Percentiles rank a stretch among this genome's conserved stretches.
phyloP scores from a whole-genome alignment of 2,888 invertebrate genomes.

The Drosophila rubida region DNA sequence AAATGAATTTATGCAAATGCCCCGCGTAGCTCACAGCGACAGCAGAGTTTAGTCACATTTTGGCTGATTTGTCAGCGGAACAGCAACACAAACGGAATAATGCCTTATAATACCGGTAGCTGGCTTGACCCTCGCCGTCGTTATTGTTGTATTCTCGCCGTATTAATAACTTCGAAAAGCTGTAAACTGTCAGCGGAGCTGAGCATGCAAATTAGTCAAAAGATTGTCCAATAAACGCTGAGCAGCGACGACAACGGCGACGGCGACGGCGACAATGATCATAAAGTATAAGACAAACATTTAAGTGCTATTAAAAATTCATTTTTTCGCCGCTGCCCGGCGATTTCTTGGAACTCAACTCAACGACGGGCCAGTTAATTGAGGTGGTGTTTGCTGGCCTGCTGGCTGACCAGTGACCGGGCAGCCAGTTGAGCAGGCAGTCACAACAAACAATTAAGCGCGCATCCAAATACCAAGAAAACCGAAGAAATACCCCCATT shows the following conservation, averaged over 20 bases:
- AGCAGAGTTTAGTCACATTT: conserved; percentile 42
- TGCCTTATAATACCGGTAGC: conserved; percentile 64
- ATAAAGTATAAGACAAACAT: conserved; percentile 27
- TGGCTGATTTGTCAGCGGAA: conserved; percentile 53
- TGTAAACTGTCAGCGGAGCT: conserved; percentile 62
- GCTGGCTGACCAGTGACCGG: neutral
- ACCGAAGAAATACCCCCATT: conserved; percentile 21
- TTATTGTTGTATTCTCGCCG: conserved; percentile 25
- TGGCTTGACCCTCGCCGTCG: conserved; percentile 15
- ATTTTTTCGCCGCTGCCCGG: conserved; percentile 3
- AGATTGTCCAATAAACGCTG: conserved; percentile 6
- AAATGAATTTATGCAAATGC: conserved; percentile 67
- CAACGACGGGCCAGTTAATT: conserved; percentile 37
- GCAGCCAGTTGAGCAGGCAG: conserved; percentile 18
- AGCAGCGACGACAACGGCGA: neutral
- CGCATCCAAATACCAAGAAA: conserved; percentile 44
- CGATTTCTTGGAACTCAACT: conserved; percentile 44
- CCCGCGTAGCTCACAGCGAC: conserved; percentile 53
- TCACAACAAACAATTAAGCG: conserved; percentile 66
- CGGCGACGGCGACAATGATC: conserved; percentile 3
- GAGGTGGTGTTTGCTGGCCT: conserved; percentile 6
- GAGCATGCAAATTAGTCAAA: conserved; percentile 61
- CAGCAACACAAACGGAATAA: conserved; percentile 26
- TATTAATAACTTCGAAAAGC: conserved; percentile 47
- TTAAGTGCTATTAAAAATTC: conserved; percentile 46